Conservation (phyloP, 2,113 vertebrate species). For the Ovis canadensis region DNA sequence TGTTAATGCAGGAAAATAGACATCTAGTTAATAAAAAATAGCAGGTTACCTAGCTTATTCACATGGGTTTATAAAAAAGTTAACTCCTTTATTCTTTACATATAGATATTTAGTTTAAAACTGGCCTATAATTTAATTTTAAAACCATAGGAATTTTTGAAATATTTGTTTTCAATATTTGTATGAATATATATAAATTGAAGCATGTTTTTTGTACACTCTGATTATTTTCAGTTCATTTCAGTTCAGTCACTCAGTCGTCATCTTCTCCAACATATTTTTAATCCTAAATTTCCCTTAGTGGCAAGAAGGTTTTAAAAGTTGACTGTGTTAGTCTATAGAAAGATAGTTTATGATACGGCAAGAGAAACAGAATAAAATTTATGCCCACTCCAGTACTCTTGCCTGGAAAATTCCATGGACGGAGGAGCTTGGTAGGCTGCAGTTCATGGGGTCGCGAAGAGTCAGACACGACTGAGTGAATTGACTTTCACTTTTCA, state of each 20-base stretch:
- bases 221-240: neutral
- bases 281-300: neutral
- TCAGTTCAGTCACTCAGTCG: no score
- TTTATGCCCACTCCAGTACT: neutral
- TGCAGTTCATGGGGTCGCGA: no score
- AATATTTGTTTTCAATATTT: neutral
- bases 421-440: neutral
- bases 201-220: neutral
- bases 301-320: neutral
- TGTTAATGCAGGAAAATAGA: neutral
- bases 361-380: neutral
- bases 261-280: neutral
- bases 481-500: no score
- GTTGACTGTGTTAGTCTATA: neutral
- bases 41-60: neutral
- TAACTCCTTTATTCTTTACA: neutral
- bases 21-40: neutral
- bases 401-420: neutral
- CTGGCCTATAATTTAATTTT: neutral
- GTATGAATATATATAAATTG: neutral
- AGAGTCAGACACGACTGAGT: no score
- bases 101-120: neutral
- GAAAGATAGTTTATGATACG: neutral
- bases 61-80: neutral
- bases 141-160: neutral